phyloP scores from a whole-genome alignment of 2,797 vertebrate genomes.

The Ambastaia sidthimunki region DNA sequence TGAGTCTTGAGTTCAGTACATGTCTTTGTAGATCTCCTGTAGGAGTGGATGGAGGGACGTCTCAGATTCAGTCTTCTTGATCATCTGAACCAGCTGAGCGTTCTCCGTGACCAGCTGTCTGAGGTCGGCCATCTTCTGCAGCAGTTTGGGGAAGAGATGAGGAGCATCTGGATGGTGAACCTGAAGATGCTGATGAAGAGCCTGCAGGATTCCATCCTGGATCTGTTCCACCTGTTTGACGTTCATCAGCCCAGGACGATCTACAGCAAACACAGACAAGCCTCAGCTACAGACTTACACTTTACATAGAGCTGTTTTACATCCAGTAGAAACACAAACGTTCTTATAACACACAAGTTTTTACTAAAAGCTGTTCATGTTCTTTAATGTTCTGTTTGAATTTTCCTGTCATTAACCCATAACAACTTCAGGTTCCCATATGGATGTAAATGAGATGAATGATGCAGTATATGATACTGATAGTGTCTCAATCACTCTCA shows the following conservation, averaged over 20 bases:
- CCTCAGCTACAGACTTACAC: not conserved
- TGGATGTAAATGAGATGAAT: not conserved
- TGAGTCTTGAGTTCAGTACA: conserved; percentile 83
- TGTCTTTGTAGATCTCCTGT: conserved; percentile 99
- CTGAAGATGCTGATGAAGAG: conserved; percentile 93
- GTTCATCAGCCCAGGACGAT: conserved; percentile 95
- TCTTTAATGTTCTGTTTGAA: not conserved
- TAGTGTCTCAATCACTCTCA: conserved; percentile 68
- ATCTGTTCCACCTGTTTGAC: conserved; percentile 96
- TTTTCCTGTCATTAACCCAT: not conserved
- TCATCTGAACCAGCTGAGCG: conserved; percentile 95
- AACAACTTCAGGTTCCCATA: not conserved
- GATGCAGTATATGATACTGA: not conserved
- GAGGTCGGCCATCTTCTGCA: conserved; percentile 99
- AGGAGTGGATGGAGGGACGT: conserved; percentile 95
- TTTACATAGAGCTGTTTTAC: not conserved
- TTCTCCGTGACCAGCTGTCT: conserved; percentile 97
- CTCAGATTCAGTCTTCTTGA: conserved; percentile 96
- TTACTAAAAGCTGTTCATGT: conserved; percentile 2
- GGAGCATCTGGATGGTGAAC: conserved; percentile 91
- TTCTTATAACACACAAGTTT: not conserved
- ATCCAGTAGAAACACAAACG: not conserved
- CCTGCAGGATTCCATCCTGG: conserved; percentile 94
- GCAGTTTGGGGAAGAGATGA: conserved; percentile 98
- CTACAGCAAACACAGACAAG: conserved; percentile 68